Percentiles rank a stretch among this genome's conserved stretches.
Evolutionary conservation across 2,888 invertebrate species (phyloP).

Genomic region (Papilio protenor): DNA sequence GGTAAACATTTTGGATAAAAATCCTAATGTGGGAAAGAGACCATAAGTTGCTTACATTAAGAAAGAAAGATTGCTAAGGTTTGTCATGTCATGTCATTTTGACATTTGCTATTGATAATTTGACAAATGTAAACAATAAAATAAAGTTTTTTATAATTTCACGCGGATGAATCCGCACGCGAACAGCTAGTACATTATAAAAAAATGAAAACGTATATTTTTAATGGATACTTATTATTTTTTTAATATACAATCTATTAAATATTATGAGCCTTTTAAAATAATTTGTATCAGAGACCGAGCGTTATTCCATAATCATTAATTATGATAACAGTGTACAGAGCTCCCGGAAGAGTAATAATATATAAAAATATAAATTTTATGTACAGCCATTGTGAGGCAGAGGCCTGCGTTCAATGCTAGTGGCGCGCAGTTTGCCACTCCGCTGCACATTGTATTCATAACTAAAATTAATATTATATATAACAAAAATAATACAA

Average conservation of each 20-base stretch:
- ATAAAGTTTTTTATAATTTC: no score
- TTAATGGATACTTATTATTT: conserved; percentile 10
- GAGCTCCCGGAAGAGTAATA: conserved; percentile 16
- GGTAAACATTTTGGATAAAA: no score
- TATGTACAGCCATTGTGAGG: conserved; percentile 1
- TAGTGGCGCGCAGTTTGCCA: conserved; percentile 7
- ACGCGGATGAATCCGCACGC: no score
- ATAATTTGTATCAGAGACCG: conserved; percentile 16
- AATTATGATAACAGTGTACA: conserved; percentile 21
- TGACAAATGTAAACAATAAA: no score
- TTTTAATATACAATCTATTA: conserved; percentile 4
- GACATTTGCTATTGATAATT: no score
- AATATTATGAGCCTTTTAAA: conserved; percentile 15
- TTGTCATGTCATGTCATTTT: no score
- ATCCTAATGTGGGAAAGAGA: no score
- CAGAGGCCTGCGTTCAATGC: conserved; percentile 20
- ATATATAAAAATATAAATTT: conserved; percentile 17
- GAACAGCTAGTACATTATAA: no score
- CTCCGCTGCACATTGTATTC: conserved; percentile 8
- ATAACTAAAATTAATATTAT: background rate
- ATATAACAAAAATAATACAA: background rate
- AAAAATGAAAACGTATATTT: background rate
- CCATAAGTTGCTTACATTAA: no score
- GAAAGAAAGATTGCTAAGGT: no score
- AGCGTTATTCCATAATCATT: conserved; percentile 10